Conservation (phyloP, 2,113 vertebrate genomes). For the Oreocharis arfaki region DNA sequence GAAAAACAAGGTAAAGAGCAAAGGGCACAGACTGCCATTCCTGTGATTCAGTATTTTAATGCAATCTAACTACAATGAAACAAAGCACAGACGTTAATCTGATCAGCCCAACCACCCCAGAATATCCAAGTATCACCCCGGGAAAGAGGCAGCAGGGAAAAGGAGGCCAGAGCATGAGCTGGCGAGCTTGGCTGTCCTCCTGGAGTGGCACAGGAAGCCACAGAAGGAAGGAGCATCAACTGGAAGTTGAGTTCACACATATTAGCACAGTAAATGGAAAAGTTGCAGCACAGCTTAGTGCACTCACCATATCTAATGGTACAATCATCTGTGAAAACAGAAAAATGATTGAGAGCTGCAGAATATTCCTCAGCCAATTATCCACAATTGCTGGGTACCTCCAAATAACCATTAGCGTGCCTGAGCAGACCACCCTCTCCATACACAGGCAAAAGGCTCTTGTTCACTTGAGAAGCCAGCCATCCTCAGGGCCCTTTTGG, state of each 20-base stretch:
- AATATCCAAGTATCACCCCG: neutral
- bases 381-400: neutral
- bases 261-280: conserved; percentile 18
- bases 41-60: neutral
- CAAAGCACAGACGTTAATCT: neutral
- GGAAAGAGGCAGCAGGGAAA: neutral
- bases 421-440: neutral
- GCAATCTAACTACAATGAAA: neutral
- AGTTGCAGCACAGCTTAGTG: conserved; percentile 17
- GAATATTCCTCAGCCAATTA: conserved; percentile 44
- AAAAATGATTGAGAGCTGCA: conserved; percentile 25
- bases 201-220: neutral
- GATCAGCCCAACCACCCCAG: neutral
- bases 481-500: neutral
- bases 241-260: neutral
- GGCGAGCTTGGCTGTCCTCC: neutral
- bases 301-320: conserved; percentile 38
- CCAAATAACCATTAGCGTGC: neutral
- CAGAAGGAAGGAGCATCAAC: neutral
- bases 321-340: conserved; percentile 49
- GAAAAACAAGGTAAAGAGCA: neutral
- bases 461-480: neutral
- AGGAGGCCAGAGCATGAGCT: fast-evolving
- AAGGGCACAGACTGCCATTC: neutral
- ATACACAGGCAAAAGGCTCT: neutral